phyloP scores from a whole-genome alignment of 2,888 invertebrate genomes.

The Drosophila maculinotata region DNA sequence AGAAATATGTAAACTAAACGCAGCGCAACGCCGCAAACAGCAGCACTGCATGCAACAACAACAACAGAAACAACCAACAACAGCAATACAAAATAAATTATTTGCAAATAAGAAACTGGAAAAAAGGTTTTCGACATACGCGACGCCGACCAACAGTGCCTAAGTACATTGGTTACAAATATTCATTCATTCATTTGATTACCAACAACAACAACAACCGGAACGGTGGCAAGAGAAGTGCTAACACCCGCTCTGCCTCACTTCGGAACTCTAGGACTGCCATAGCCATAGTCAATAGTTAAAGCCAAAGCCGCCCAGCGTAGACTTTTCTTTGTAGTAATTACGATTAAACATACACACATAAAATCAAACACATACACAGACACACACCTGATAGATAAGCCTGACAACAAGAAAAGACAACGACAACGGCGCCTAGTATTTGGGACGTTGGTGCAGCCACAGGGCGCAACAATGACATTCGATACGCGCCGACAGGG shows the following conservation, averaged over 20 bases:
- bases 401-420: constrained; percentile 23
- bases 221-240: constrained; percentile 25
- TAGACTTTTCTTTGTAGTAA: constrained; percentile 66
- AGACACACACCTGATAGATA: constrained; percentile 32
- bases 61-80: constrained; percentile 30
- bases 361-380: constrained; percentile 6
- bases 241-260: constrained; percentile 35
- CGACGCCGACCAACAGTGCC: constrained; percentile 75
- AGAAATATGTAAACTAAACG: constrained; percentile 82
- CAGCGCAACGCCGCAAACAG: constrained; percentile 66
- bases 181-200: constrained; percentile 45
- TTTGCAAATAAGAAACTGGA: constrained; percentile 33
- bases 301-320: constrained; percentile 72
- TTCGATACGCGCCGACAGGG: constrained; percentile 83
- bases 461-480: constrained; percentile 79
- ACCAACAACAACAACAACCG: constrained; percentile 21
- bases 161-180: constrained; percentile 57
- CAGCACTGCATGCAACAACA: constrained; percentile 51
- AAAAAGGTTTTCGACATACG: constrained; percentile 35
- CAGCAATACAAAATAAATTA: constrained; percentile 30
- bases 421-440: constrained; percentile 54
- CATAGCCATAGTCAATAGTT: constrained; percentile 67
- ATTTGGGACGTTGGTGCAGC: constrained; percentile 45
- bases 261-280: constrained; percentile 63
- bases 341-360: constrained; percentile 33